Evolutionary conservation across 2,888 invertebrate genomes (phyloP), one percentile per base, ranked within the genome.

Genomic region (Dermolepida albohirtum): DNA sequence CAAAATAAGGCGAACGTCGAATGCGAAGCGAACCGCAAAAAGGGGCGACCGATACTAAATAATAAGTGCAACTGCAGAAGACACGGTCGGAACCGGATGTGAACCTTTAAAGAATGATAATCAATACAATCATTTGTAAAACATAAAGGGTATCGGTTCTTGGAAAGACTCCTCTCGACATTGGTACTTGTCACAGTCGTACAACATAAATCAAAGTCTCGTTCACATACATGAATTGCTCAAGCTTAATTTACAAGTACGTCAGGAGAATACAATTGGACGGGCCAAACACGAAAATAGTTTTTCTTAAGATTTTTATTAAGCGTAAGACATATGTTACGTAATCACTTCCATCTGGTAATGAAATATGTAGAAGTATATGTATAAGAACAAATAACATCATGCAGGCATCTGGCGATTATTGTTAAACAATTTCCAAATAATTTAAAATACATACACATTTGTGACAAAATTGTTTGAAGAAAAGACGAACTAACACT

Each of bases 131-230:
- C 55, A 55, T 55, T 55, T 55, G 55, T 55, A 55, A 55, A 55
- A 55, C 55, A 55, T 55, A 55, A 55, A 55, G 55, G 55, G 55
- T 55, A 55, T 55, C 55, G 55, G 55, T 55, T 55, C 55, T 40
- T 16, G 40, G 55, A 55, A 55, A 55, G 41, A 55, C 55, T 55
- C 22, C 41, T 40, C 41, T 55, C 11, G 55, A 55, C 55, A 55
- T 55, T 14, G 55, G 55, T 55, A 55, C 55, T 55, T 55, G 55
- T 55, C 55, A 55, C 55, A 55, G 55, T 41, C 17, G 16, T 17
- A 55, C 40, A 55, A 55, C 55, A 55, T 55, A 55, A 55, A 55
- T 55, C 55, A 40, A 55, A 40, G 40, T 55, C 41, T 55, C 55
- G 55, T 41, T 8, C 34, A 34, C 34, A 55, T 55, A 55, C 55